These are phyloP conservation scores for Cenopis cana DNA, from an alignment of 2,888 invertebrate genomes.

Conservation along the genomic window DNA sequence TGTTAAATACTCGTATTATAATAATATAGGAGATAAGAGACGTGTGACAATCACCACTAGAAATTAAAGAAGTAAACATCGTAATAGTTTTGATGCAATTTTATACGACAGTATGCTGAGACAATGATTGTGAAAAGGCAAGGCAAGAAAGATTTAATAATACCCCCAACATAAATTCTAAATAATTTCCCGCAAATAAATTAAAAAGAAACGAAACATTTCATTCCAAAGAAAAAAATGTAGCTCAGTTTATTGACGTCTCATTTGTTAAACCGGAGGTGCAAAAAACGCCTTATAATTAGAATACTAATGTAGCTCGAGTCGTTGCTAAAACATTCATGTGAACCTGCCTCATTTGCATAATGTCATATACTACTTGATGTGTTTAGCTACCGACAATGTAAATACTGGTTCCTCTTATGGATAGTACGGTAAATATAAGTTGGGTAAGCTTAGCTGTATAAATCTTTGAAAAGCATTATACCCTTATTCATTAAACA, in stretches of 20 bases:
- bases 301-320: constrained; percentile 71
- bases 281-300: constrained; percentile 71
- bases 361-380: constrained; percentile 74
- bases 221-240: constrained; percentile 51
- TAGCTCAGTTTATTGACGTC: constrained; percentile 63
- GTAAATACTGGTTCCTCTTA: constrained; percentile 62
- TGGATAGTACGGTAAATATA: constrained; percentile 53
- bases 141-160: not conserved
- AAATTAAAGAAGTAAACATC: not conserved
- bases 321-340: constrained; percentile 69
- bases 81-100: not conserved
- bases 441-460: constrained; percentile 54
- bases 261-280: constrained; percentile 64
- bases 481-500: no score
- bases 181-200: constrained; percentile 14
- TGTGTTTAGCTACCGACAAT: constrained; percentile 70
- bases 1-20: not conserved
- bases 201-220: constrained; percentile 44
- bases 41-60: not conserved
- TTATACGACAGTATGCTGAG: not conserved
- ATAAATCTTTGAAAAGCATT: not conserved
- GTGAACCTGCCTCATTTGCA: constrained; percentile 72
- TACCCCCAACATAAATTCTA: not conserved
- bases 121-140: not conserved
- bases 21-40: not conserved